A percentile compares a stretch with the other conserved stretches of the same genome.
Evolutionary conservation across 2,113 vertebrate species (phyloP).

Genomic region (Bujurquina vittata): DNA sequence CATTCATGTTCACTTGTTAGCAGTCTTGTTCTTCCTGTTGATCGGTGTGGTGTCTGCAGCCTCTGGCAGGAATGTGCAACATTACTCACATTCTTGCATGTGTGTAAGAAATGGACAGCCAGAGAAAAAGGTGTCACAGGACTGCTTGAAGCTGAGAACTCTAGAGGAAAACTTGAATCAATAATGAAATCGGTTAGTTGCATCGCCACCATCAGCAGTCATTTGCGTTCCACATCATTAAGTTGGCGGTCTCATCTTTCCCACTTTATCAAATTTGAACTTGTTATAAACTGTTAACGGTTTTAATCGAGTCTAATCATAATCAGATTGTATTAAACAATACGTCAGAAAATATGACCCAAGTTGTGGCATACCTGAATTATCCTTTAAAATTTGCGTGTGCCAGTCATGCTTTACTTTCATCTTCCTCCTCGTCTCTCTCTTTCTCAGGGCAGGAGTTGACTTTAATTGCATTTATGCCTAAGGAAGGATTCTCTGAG

Average conservation of each 20-base stretch:
- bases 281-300: not conserved
- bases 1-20: not conserved
- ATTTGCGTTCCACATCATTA: not conserved
- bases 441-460: conserved; percentile 72
- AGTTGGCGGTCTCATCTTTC: not conserved
- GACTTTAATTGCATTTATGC: conserved; percentile 55
- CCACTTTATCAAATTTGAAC: not conserved
- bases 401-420: conserved; percentile 45
- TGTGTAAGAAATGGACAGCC: not conserved
- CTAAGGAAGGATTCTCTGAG: conserved; percentile 43
- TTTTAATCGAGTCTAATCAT: not conserved
- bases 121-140: not conserved
- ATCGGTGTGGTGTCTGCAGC: not conserved
- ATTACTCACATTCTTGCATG: not conserved
- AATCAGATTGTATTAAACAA: not conserved
- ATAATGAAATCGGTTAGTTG: not conserved
- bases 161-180: not conserved
- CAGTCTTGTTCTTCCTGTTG: not conserved
- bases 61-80: not conserved
- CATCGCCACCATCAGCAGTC: not conserved
- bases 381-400: conserved; percentile 15
- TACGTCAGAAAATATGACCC: not conserved
- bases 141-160: not conserved
- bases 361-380: conserved; percentile 15
- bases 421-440: conserved; percentile 55